Conservation (phyloP, 2,888 invertebrate species). For the Imbricaverruca yamaguchii region DNA sequence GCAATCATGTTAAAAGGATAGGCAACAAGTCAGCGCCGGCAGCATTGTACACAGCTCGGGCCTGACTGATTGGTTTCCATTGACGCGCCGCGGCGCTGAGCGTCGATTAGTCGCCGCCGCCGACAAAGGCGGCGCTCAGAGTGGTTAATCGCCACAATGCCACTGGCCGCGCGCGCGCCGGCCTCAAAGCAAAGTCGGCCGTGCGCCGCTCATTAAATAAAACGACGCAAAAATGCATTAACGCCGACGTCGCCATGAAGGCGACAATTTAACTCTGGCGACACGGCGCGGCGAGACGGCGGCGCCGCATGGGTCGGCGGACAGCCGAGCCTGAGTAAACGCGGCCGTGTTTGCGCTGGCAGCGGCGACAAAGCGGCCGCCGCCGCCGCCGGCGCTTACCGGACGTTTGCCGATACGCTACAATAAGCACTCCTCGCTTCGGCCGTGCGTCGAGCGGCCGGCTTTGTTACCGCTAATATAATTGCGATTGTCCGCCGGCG, state of each 20-base stretch:
- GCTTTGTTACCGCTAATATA: constrained; percentile 18
- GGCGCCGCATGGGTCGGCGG: background rate
- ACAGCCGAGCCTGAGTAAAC: background rate
- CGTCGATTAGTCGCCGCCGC: constrained; percentile 1
- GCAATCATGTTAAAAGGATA: constrained; percentile 11
- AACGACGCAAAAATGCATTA: constrained; percentile 16
- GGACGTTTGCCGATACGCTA: background rate
- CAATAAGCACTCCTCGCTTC: background rate
- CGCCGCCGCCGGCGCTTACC: background rate
- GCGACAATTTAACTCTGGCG: background rate
- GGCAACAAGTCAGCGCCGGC: background rate
- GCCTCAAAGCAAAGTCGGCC: constrained; percentile 5
- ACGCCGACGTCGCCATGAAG: background rate
- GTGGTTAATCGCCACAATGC: constrained; percentile 8
- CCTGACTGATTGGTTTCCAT: constrained; percentile 14
- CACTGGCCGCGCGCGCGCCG: background rate
- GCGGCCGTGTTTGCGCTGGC: background rate
- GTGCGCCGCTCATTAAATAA: background rate
- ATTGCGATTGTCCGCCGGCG: background rate
- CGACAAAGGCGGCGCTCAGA: background rate
- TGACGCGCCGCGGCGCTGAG: background rate
- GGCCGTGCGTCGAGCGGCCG: background rate
- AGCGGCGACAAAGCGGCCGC: background rate
- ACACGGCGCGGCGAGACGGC: background rate
- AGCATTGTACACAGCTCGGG: constrained; percentile 13